These are phyloP conservation scores for Ligdia adustata DNA, from an alignment of 2,888 invertebrate species.

Conservation along the genomic window DNA sequence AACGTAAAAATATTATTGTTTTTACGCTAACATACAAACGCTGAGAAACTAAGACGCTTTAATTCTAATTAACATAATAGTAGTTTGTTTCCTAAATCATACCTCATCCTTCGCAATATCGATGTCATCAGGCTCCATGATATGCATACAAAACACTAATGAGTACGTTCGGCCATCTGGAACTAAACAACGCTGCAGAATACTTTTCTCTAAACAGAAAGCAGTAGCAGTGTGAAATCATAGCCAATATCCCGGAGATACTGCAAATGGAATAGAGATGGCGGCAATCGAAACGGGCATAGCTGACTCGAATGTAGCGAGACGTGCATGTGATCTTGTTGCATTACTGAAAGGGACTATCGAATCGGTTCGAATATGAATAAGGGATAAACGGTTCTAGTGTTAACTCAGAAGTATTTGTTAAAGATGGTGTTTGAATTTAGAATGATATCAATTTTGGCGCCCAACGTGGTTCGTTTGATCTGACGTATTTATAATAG, in stretches of 20 bases:
- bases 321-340: constrained; percentile 21
- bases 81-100: too few species aligned
- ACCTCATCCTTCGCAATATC: too few species aligned
- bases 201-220: constrained; percentile 14
- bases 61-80: too few species aligned
- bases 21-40: too few species aligned
- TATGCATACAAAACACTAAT: too few species aligned
- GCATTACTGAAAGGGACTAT: constrained; percentile 15
- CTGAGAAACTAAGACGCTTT: too few species aligned
- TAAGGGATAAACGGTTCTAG: constrained; percentile 8
- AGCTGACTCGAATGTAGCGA: constrained; percentile 10
- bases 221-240: constrained; percentile 50
- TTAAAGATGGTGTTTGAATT: background rate
- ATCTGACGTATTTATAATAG: too few species aligned
- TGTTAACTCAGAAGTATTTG: constrained; percentile 2
- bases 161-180: too few species aligned
- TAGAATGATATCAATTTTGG: constrained; percentile 1
- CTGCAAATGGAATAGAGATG: constrained; percentile 71
- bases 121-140: too few species aligned
- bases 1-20: too few species aligned
- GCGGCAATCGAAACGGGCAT: constrained; percentile 40
- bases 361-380: constrained; percentile 16
- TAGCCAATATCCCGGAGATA: constrained; percentile 60
- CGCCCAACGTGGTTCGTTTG: constrained; percentile 33
- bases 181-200: too few species aligned